Percentiles rank a stretch among this genome's conserved stretches.
Conservation (phyloP, 2,113 vertebrate species). For the Oceanodroma tethys region DNA sequence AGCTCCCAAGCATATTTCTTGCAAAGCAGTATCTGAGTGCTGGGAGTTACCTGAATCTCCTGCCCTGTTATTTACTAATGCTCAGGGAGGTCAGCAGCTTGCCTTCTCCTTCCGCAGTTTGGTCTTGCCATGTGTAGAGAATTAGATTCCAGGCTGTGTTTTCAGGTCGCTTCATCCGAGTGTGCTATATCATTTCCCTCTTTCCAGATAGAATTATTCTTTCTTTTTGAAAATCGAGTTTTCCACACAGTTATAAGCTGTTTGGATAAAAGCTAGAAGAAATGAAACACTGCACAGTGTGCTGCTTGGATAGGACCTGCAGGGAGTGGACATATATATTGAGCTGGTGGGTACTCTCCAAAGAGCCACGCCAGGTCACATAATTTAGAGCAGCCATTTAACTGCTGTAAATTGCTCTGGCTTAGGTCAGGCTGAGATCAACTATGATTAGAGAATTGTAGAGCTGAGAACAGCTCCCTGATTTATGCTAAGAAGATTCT, state of each 20-base stretch:
- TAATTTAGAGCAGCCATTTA: not conserved
- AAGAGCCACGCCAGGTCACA: not conserved
- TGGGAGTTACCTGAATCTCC: not conserved
- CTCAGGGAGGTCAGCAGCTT: not conserved
- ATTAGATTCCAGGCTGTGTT: not conserved
- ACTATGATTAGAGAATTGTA: not conserved
- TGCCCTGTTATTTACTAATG: not conserved
- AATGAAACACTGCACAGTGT: not conserved
- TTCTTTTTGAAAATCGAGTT: not conserved
- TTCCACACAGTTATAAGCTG: not conserved
- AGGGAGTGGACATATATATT: not conserved
- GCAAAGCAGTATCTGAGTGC: not conserved
- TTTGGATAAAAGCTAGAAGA: not conserved
- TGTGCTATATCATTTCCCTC: not conserved
- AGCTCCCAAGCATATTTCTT: not conserved
- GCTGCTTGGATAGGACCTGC: not conserved
- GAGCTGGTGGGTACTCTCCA: not conserved
- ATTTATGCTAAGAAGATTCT: not conserved
- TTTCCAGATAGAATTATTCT: not conserved
- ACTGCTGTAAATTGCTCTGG: not conserved
- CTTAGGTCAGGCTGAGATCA: not conserved
- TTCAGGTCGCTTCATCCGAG: not conserved
- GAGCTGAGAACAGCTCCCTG: not conserved
- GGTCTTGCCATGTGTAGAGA: not conserved
- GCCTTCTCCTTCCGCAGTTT: not conserved